Evolutionary conservation across 2,113 vertebrate genomes (phyloP), one percentile per base, ranked within the genome.

Genomic region (Eurypyga helias): DNA sequence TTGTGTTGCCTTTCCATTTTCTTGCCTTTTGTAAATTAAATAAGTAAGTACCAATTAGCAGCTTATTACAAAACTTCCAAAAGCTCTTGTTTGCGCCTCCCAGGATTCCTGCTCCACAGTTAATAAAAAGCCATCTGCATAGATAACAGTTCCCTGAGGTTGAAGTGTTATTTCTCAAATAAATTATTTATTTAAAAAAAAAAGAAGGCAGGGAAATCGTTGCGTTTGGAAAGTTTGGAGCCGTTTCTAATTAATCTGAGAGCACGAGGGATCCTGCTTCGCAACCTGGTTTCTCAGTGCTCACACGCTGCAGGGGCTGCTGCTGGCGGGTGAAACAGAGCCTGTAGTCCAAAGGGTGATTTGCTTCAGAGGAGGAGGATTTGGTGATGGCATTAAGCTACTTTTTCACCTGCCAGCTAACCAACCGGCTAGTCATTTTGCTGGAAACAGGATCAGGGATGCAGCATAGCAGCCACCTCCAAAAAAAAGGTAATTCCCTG

Each of bases 121-220:
- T 96, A 87, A 96, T 96, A 88, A 91, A 95, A 91, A 93, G 28
- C 80, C 60, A 69, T 90, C 41, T 83, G 65, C 57, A 80, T 4
- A 96, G 78, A 92, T 95, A 97, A 82, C 64, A 89, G 57, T 93
- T 97, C 83, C 89, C 94, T 0, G 2, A 95, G 85, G 77, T 79
- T 58, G 89, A 85, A 79, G 75, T 52, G 66, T 82, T 93, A 69
- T 96, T 97, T 95, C 81, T 72, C 86, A 97, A 97, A 94, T 95
- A 95, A 95, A 97, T 95, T 93, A 88, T 87, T 90, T 91, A 48
- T 93, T 95, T 95, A 88, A 94, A 94, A 90, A 45, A 45, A 45
- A 45, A 45, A 45, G 17, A 45, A 45, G 5, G 14, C 46, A 73
- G 67, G 62, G 57, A 77, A 95, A 81, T 83, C 43, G 64, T 46